Conservation (phyloP, 2,797 vertebrate species). For the Delichon dasypus region DNA sequence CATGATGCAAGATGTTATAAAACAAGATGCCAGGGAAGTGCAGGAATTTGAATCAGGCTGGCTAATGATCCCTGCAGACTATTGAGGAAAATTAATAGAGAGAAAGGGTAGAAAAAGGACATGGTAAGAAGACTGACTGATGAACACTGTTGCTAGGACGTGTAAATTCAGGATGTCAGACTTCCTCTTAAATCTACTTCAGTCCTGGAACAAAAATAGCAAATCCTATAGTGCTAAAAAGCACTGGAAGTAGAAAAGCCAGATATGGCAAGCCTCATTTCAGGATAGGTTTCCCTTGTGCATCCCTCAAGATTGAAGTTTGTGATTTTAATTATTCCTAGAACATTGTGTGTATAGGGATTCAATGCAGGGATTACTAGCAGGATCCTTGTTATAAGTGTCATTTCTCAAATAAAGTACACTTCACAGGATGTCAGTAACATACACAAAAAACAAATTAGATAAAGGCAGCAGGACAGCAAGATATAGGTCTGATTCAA, state of each 20-base stretch:
- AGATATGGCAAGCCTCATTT: neutral
- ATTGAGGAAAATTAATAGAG: slow-evolving; percentile 53
- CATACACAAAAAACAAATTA: slow-evolving; percentile 50
- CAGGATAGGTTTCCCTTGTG: slow-evolving; percentile 24
- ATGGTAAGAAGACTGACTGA: slow-evolving; percentile 30
- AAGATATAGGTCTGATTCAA: slow-evolving; percentile 12
- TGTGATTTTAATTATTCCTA: slow-evolving; percentile 53
- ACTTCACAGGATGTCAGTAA: slow-evolving; percentile 38
- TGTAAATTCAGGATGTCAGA: slow-evolving; percentile 31
- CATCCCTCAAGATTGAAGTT: slow-evolving; percentile 37
- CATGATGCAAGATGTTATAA: slow-evolving; percentile 57
- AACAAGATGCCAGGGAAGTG: slow-evolving; percentile 38
- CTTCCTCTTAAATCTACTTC: slow-evolving; percentile 24
- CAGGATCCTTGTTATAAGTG: slow-evolving; percentile 33
- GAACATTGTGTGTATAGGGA: slow-evolving; percentile 19
- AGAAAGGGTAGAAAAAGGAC: slow-evolving; percentile 12
- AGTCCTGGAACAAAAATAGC: neutral
- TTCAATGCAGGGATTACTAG: slow-evolving; percentile 48
- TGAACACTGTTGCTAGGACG: neutral
- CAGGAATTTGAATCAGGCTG: slow-evolving; percentile 56
- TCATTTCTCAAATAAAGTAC: slow-evolving; percentile 61
- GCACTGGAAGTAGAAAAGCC: neutral
- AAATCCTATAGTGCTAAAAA: slow-evolving; percentile 4
- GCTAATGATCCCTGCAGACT: slow-evolving; percentile 60
- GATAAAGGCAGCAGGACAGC: neutral